These are phyloP conservation scores for Limnephilus marmoratus DNA, from an alignment of 2,888 invertebrate species.

Conservation along the genomic window DNA sequence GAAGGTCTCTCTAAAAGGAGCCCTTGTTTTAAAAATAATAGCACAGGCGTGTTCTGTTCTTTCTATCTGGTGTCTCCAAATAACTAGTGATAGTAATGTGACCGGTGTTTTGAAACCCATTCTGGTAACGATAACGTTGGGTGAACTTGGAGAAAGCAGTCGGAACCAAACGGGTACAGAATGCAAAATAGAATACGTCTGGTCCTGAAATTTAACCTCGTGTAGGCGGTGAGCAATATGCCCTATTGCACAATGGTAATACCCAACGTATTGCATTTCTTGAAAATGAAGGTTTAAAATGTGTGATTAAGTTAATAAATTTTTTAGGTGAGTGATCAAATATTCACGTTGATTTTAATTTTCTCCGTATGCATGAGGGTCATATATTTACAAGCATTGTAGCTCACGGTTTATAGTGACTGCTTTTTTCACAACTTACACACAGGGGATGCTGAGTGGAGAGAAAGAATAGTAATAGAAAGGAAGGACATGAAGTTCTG, in stretches of 20 bases:
- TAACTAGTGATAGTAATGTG: not conserved
- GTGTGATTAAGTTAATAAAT: not conserved
- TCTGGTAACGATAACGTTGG: constrained; percentile 18
- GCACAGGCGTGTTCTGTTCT: not conserved
- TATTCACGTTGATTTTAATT: not conserved
- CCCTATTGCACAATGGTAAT: not conserved
- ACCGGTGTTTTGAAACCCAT: not conserved
- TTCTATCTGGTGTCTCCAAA: not conserved
- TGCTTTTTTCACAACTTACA: too few relatives aligned
- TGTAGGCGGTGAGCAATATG: not conserved
- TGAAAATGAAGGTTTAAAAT: not conserved
- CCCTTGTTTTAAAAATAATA: not conserved
- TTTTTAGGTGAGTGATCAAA: not conserved
- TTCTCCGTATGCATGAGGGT: not conserved
- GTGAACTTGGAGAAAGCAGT: constrained; percentile 30
- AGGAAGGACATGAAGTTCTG: too few relatives aligned
- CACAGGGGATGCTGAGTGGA: too few relatives aligned
- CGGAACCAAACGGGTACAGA: constrained; percentile 8
- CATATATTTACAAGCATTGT: too few relatives aligned
- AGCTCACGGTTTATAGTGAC: too few relatives aligned
- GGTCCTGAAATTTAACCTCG: constrained; percentile 32
- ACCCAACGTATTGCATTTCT: not conserved
- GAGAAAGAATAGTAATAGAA: too few relatives aligned
- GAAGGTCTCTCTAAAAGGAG: not conserved
- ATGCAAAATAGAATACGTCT: constrained; percentile 18